Base-by-base conservation (phyloP, 2,113 vertebrate genomes). In the Piprites chloris region DNA sequence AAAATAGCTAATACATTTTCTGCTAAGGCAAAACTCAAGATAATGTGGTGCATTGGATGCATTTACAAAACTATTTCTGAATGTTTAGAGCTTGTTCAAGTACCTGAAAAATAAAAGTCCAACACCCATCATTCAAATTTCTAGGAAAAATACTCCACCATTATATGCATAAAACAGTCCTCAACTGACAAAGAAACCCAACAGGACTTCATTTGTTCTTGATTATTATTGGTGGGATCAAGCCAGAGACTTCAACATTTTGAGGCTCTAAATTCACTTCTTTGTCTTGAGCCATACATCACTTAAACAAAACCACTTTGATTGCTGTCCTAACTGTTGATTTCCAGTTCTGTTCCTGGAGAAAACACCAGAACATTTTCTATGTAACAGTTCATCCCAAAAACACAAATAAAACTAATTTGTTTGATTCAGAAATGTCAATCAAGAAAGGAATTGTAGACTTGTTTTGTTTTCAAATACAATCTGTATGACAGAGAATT, bases 381-480 rank as follows among this genome's bases (percentile, higher is more conserved):
- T 91, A 71, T 42, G 73, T 71, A 93, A 79, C 42, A 52, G 23
- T 74, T 93, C 63, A 87, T 69, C 85, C 65, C 62, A 18, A 87
- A 90, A 79, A 3, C 75, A 80, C 63, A 91, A 95, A 87, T 76
- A 85, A 74, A 95, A 66, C 39, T 90, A 21, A 74, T 93, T 83
- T 80, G 71, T 91, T 95, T 90, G 11, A 14, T 83, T 85, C 87
- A 95, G 85, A 94, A 90, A 91, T 87, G 92, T 63, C 89, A 95
- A 46, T 93, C 94, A 96, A 85, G 85, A 77, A 74, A 94, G 84
- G 78, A 96, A 90, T 91, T 93, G 86, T 27, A 86, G 87, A 95
- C 89, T 55, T 90, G 71, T 88, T 93, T 83, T 95, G 87, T 94
- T 95, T 94, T 91, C 93, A 95, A 96, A 93, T 90, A 83, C 18